These are phyloP conservation scores for Gallirallus australis DNA, from an alignment of 2,797 vertebrate species.

Conservation along the genomic window DNA sequence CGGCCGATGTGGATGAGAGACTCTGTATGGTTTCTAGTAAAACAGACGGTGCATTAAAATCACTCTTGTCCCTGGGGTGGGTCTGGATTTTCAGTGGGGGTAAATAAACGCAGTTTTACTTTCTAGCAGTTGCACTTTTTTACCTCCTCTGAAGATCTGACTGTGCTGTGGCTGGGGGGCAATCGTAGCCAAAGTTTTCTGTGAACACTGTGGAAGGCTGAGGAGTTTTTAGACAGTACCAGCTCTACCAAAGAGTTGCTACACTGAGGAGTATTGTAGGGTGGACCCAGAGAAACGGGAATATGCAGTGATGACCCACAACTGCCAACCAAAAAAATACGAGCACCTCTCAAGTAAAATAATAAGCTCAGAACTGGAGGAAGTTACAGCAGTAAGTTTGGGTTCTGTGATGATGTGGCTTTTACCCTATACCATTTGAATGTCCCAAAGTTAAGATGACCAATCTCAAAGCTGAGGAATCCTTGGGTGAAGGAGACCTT, in stretches of 20 bases:
- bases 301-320: neutral
- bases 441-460: constrained; percentile 1
- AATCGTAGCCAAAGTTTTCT: neutral
- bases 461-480: neutral
- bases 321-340: neutral
- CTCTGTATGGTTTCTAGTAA: constrained; percentile 8
- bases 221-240: neutral
- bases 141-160: neutral
- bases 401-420: constrained; percentile 10
- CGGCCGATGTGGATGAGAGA: constrained; percentile 22
- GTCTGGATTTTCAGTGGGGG: neutral
- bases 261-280: neutral
- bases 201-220: neutral
- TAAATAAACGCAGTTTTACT: neutral
- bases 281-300: neutral
- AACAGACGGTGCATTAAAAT: neutral
- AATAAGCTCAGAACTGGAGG: neutral
- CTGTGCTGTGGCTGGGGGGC: neutral
- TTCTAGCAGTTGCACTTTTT: neutral
- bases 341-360: neutral
- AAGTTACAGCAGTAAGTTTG: constrained; percentile 16
- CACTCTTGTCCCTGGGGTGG: neutral
- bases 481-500: constrained; percentile 32
- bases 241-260: neutral
- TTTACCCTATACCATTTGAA: constrained; percentile 17